phyloP scores from a whole-genome alignment of 2,888 invertebrate genomes.

The Lasius fuliginosus region DNA sequence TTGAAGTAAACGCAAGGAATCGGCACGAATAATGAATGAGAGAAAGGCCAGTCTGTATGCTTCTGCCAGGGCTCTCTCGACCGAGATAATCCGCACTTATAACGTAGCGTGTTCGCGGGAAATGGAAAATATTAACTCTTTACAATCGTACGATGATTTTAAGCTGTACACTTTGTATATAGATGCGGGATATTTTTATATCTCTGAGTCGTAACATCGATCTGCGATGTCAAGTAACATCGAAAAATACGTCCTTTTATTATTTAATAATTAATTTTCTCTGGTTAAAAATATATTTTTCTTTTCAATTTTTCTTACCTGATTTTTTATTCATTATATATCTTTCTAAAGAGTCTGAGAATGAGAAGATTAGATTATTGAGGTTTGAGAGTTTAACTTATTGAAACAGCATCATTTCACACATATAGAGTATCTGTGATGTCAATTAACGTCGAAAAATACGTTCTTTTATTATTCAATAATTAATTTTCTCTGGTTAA shows the following conservation, averaged over 20 bases:
- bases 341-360: no score
- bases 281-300: neutral
- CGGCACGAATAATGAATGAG: conserved; percentile 72
- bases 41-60: conserved; percentile 63
- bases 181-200: neutral
- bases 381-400: neutral
- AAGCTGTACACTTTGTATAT: neutral
- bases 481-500: neutral
- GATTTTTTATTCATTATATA: no score
- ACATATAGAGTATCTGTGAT: neutral
- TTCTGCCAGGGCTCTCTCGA: conserved; percentile 44
- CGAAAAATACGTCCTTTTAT: neutral
- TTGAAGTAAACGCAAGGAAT: conserved; percentile 64
- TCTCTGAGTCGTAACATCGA: neutral
- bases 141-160: conserved; percentile 3
- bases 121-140: conserved; percentile 22
- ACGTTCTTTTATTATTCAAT: neutral
- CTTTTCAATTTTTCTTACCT: neutral
- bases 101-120: neutral
- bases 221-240: no score
- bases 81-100: conserved; percentile 39
- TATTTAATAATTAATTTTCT: neutral
- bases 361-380: no score
- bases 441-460: neutral
- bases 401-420: neutral